Conservation (phyloP, 1,140 invertebrate genomes). For the Oppia nitens region DNA sequence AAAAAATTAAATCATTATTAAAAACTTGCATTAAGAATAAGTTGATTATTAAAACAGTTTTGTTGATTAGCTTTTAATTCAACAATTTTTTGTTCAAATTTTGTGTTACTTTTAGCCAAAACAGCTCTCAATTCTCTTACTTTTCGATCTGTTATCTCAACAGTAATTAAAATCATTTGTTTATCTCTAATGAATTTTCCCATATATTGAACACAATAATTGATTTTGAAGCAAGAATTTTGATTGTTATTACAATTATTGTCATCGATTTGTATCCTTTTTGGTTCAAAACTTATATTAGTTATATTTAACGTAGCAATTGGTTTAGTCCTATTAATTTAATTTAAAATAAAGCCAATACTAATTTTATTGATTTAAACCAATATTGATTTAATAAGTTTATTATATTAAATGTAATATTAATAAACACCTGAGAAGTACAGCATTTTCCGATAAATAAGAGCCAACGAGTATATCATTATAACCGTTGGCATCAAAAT, state of each 20-base stretch:
- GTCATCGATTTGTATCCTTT: not conserved
- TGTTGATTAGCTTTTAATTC: not conserved
- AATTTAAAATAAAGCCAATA: too few relatives aligned
- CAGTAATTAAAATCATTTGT: not conserved
- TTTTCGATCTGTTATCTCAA: not conserved
- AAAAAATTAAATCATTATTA: not conserved
- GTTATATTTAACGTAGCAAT: not conserved
- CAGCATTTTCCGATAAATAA: conserved; percentile 11
- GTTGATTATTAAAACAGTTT: not conserved
- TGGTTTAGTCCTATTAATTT: not conserved
- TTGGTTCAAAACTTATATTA: not conserved
- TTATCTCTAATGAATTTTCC: not conserved
- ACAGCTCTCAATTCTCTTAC: not conserved
- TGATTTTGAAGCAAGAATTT: not conserved
- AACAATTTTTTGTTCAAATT: not conserved
- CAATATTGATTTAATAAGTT: not conserved
- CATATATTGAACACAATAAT: not conserved
- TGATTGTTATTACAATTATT: not conserved
- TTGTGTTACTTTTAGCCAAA: not conserved
- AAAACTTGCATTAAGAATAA: not conserved
- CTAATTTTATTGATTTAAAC: too few relatives aligned
- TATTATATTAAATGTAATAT: not conserved
- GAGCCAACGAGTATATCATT: conserved; percentile 14
- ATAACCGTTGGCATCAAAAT: conserved; percentile 13
- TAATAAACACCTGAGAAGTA: conserved; percentile 4